These are phyloP conservation scores for Rhinella marina DNA, from an alignment of 2,797 vertebrate genomes.

Conservation along the genomic window DNA sequence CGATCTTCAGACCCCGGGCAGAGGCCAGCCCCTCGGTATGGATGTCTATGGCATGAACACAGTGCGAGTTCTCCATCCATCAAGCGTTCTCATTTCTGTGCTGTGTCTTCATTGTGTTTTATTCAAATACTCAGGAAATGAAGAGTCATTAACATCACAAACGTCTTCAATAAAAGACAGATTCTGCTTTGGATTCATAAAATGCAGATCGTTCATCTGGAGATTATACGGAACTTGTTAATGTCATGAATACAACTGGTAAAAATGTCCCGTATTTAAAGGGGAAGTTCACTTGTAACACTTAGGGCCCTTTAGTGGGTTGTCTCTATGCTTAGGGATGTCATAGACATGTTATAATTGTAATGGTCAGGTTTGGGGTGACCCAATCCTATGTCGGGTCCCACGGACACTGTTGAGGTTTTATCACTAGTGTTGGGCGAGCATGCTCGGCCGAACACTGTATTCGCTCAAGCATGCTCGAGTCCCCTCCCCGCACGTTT, in stretches of 20 bases:
- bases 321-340: too few relatives aligned
- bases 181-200: background rate
- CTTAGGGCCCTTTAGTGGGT: background rate
- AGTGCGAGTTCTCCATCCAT: background rate
- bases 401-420: too few relatives aligned
- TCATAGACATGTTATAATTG: too few relatives aligned
- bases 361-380: too few relatives aligned
- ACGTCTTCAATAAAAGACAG: background rate
- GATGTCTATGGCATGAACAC: constrained; percentile 16
- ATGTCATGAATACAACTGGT: background rate
- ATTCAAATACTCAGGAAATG: background rate
- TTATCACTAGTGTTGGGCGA: too few relatives aligned
- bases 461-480: too few relatives aligned
- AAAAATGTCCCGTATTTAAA: background rate
- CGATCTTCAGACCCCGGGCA: background rate
- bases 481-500: too few relatives aligned
- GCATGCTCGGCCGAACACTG: too few relatives aligned
- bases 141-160: background rate
- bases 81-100: background rate
- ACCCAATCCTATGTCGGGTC: too few relatives aligned
- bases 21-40: background rate
- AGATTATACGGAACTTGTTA: background rate
- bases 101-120: background rate
- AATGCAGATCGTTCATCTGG: background rate
- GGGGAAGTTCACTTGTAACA: background rate